Percentiles rank a stretch among this genome's conserved stretches.
Conservation (phyloP, 2,797 vertebrate species). For the Anas bernieri region DNA sequence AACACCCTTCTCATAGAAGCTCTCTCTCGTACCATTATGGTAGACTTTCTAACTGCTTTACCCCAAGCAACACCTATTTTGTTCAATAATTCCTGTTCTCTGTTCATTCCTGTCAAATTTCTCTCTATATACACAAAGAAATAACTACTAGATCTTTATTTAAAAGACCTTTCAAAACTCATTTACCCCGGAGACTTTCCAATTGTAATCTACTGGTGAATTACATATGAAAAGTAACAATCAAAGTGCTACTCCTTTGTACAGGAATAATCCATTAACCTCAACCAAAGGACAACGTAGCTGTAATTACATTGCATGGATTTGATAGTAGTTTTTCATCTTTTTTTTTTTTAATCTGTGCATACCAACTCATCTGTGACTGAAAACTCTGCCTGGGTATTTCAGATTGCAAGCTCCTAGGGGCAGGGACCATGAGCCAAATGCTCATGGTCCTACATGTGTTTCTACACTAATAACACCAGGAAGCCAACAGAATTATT, state of each 20-base stretch:
- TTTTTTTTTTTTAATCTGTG: not conserved
- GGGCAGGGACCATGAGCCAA: slow-evolving; percentile 32
- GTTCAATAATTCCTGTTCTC: not conserved
- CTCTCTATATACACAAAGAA: not conserved
- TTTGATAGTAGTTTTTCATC: not conserved
- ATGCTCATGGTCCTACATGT: not conserved
- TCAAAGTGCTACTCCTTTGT: not conserved
- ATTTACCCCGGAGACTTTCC: not conserved
- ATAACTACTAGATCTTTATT: not conserved
- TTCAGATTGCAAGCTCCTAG: slow-evolving; percentile 20
- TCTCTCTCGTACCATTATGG: not conserved
- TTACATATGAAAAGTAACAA: not conserved
- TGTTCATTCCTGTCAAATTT: not conserved
- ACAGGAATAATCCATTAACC: slow-evolving; percentile 6
- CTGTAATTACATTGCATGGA: not conserved
- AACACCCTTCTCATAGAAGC: not conserved
- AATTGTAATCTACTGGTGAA: not conserved
- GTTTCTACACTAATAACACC: not conserved
- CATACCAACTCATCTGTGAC: not conserved
- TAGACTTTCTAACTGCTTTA: not conserved
- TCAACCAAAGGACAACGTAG: not conserved
- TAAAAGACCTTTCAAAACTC: slow-evolving; percentile 2
- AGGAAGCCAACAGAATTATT: slow-evolving; percentile 36
- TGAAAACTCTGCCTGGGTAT: slow-evolving; percentile 4
- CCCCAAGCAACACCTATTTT: not conserved